These are phyloP conservation scores for Brachypteracias leptosomus DNA, from an alignment of 2,113 vertebrate species.

Conservation along the genomic window DNA sequence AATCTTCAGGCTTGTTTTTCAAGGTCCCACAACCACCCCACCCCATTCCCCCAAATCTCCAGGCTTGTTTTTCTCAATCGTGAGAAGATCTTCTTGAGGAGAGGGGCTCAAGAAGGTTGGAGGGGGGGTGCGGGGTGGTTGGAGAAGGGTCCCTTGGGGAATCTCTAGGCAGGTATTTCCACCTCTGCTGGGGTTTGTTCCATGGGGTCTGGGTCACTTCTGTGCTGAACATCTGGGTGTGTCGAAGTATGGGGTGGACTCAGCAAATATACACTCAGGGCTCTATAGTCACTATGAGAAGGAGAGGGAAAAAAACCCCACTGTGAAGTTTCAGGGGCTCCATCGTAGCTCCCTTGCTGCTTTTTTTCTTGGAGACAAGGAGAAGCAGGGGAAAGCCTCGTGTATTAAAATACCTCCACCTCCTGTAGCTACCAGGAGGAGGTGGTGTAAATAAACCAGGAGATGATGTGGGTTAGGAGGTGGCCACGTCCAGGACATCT, in stretches of 20 bases:
- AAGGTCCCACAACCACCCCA: too few relatives aligned
- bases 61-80: background rate
- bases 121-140: too few relatives aligned
- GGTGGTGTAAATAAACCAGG: background rate
- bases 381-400: background rate
- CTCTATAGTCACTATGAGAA: background rate
- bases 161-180: background rate
- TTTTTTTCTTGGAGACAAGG: background rate
- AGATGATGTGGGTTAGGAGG: accelerated
- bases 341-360: accelerated
- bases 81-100: background rate
- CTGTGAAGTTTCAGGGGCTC: background rate
- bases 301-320: background rate
- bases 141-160: background rate
- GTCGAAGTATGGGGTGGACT: background rate
- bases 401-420: background rate
- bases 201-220: background rate
- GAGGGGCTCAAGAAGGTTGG: background rate
- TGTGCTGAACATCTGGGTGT: too few relatives aligned
- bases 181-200: background rate
- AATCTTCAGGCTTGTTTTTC: background rate
- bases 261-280: background rate
- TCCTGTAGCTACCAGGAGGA: background rate
- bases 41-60: background rate
- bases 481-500: accelerated